Evolutionary conservation across 2,888 invertebrate genomes (phyloP), one percentile per base, ranked within the genome.

Genomic region (Cheilosia pagana): DNA sequence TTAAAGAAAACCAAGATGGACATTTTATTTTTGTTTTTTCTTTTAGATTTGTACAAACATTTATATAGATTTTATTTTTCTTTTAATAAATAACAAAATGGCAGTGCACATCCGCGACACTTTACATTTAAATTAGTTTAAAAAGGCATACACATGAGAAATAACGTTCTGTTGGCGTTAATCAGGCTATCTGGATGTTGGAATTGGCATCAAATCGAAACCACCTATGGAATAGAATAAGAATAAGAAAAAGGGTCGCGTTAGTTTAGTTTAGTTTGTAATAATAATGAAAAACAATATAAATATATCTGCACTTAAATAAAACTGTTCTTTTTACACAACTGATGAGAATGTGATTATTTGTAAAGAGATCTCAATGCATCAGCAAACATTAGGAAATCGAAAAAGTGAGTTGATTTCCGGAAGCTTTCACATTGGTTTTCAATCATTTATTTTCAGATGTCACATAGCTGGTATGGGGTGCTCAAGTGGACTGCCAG

Each of bases 151-250:
- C 67, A 74, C 14, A 19, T 12, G n/a, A 21, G 8, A 14, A 48
- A 16, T 12, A 68, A 39, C 25, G 21, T 48, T 19, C 16, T 12
- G 31, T 28, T 45, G 57, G 35, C 14, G 28, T 19, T 5, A 16
- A 3, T 53, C 28, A 23, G 23, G 23, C 67, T 90, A 90, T 35
- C 88, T 89, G 21, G 89, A 88, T n/a, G 87, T 88, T 3, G 91
- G 91, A 75, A 91, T 53, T 2, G 91, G 91, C 91, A 91, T 90
- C 35, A 91, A 28, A 52, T 90, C 88, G 28, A 91, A 91, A 3
- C 89, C 89, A 16, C 81, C 70, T 74, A 88, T 89, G 41, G 50
- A 53, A 50, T 59, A 74, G 35, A 59, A 57, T 53, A 28, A 65
- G 31, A 43, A n/a, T n/a, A n/a, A n/a, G n/a, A n/a, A n/a, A n/a